Evolutionary conservation across 2,113 vertebrate genomes (phyloP).

Genomic region (Ranitomeya imitator): DNA sequence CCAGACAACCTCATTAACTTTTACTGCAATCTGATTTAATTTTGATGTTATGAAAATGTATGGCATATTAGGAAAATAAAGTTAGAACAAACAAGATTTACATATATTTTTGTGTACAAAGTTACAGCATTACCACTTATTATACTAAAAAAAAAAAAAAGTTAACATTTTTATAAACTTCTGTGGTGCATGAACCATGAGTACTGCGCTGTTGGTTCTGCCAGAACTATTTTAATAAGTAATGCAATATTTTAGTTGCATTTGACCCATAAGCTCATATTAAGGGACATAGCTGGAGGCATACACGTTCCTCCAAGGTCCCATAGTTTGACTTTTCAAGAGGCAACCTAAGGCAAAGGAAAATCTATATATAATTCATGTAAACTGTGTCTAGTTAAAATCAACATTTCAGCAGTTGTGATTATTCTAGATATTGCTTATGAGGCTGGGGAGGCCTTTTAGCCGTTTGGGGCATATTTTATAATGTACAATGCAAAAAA

Average conservation of each 20-base stretch:
- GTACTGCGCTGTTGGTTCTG: background rate
- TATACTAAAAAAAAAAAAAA: background rate
- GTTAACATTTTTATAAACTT: background rate
- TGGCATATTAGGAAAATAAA: too few species aligned
- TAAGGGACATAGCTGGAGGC: background rate
- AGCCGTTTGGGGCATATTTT: background rate
- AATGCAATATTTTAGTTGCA: background rate
- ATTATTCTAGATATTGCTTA: background rate
- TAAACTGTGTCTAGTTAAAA: background rate
- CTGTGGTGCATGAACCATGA: background rate
- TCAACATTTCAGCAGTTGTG: background rate
- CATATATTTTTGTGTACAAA: too few species aligned
- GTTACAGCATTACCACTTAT: background rate
- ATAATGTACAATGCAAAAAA: background rate
- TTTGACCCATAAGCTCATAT: background rate
- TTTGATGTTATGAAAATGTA: background rate
- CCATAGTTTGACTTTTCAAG: background rate
- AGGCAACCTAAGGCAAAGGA: background rate
- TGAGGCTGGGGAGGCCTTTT: background rate
- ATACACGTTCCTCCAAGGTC: background rate
- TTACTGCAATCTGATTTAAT: background rate
- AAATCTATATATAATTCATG: constrained; percentile 1
- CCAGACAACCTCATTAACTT: background rate
- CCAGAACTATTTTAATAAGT: background rate
- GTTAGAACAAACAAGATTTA: too few species aligned